phyloP scores from a whole-genome alignment of 2,888 invertebrate species.

The Hylaea fasciaria region DNA sequence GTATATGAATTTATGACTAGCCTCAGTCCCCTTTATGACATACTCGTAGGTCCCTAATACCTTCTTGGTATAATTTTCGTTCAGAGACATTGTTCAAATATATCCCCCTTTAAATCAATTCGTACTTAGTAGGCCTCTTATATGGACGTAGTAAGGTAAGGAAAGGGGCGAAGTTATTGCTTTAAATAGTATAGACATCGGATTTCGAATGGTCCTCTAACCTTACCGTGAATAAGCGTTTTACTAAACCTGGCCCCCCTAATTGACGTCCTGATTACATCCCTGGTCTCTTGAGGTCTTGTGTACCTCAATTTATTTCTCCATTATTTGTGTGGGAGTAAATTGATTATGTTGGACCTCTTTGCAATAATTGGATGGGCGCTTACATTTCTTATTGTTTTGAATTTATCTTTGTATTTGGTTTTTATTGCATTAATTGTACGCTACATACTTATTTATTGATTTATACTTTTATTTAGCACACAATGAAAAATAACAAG shows the following conservation, averaged over 20 bases:
- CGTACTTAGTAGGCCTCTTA: background rate
- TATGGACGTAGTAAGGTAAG: too few species aligned
- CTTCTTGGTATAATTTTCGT: slow-evolving; percentile 16
- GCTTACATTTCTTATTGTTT: slow-evolving; percentile 5
- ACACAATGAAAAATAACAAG: too few species aligned
- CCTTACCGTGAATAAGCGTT: too few species aligned
- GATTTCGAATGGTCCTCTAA: too few species aligned
- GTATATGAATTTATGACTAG: too few species aligned
- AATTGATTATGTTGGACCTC: slow-evolving; percentile 3
- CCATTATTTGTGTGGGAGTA: slow-evolving; percentile 4
- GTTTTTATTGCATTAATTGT: too few species aligned
- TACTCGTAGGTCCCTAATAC: slow-evolving; percentile 13
- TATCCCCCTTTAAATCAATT: slow-evolving; percentile 14
- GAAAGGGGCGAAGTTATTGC: too few species aligned
- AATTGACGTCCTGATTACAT: too few species aligned
- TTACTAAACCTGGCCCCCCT: too few species aligned
- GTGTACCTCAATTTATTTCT: background rate
- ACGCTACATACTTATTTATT: too few species aligned
- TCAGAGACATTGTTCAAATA: slow-evolving; percentile 15
- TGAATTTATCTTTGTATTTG: background rate
- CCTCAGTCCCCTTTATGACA: slow-evolving; percentile 16
- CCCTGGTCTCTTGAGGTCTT: background rate
- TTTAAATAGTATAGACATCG: too few species aligned
- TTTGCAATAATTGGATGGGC: slow-evolving; percentile 20
- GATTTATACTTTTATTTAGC: too few species aligned